Base-by-base conservation (phyloP, 2,888 invertebrate genomes). In the Aphidius colemani region DNA sequence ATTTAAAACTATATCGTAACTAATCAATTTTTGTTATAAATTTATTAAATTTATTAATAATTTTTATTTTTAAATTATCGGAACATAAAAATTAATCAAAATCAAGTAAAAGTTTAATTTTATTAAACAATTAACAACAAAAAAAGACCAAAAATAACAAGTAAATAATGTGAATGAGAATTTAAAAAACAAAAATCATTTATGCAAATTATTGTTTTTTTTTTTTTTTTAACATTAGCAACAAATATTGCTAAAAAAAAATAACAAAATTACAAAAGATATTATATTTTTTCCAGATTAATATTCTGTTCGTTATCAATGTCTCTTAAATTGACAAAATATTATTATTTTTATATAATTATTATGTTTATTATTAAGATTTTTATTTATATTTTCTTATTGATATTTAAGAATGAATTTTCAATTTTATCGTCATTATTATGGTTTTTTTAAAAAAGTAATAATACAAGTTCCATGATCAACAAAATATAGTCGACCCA, bases 251-350 rank as follows among this genome's bases (percentile, higher is more conserved):
- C 57, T 57, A 30, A 10, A 48, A n/a, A 7, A 46, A 57, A 46
- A 57, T 2, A 40, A 41, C 30, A 30, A 30, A 30, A 10, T 57
- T 45, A 46, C 57, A 46, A 40, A 46, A 57, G 57, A 48, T 57
- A 53, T 53, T n/a, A 30, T 39, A 39, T 46, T 57, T 10, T 57
- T n/a, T 43, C 43, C n/a, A 57, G 57, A 11, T 57, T 11, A 57
- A 46, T 57, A 57, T 48, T 57, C 46, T 30, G 57, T 57, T 57
- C 46, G 57, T 57, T 57, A 46, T 46, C 57, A 57, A 57, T 57
- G 46, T 57, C 57, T 57, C 57, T 30, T 30, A 30, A 30, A 57
- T 46, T 45, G 30, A 57, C 7, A 57, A 46, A 57, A 39, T 7
- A 56, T 56, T 44, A 46, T n/a, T 39, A 46, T 55, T 57, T 39